Percentiles rank a stretch among this genome's conserved stretches.
Evolutionary conservation across 2,797 vertebrate species (phyloP).

Genomic region (Phaenicophaeus curvirostris): DNA sequence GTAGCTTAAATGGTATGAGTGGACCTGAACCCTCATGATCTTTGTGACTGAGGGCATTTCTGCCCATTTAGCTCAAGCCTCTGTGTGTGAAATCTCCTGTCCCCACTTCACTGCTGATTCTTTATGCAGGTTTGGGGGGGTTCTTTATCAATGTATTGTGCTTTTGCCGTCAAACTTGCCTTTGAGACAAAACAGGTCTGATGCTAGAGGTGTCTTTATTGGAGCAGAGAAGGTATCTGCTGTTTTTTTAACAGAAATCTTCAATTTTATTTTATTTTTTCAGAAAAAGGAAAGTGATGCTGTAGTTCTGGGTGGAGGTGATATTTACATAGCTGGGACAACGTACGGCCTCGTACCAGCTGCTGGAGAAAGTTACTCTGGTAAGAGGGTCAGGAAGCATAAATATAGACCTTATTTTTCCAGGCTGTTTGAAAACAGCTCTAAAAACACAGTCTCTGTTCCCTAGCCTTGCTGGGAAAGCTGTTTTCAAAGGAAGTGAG

Average conservation of each 20-base stretch:
- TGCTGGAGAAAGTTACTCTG: conserved; percentile 87
- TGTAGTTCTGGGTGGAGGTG: conserved; percentile 86
- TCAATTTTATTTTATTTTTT: neutral
- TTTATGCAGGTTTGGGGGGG: neutral
- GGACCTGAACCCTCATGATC: neutral
- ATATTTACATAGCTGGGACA: conserved; percentile 91
- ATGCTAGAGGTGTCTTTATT: neutral
- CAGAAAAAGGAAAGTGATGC: conserved; percentile 87
- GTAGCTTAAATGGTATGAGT: neutral
- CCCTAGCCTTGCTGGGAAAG: neutral
- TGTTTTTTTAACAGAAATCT: neutral
- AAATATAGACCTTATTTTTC: neutral
- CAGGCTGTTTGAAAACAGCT: neutral
- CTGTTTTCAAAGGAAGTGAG: conserved; percentile 15
- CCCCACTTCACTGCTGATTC: neutral
- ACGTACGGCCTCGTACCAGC: conserved; percentile 87
- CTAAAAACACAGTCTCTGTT: neutral
- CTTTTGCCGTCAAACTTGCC: neutral
- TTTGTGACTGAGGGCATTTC: neutral
- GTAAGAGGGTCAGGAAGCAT: conserved; percentile 70
- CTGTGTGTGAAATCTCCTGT: neutral
- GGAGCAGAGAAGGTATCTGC: neutral
- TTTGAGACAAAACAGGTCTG: neutral
- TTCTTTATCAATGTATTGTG: neutral
- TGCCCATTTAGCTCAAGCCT: neutral